Conservation (phyloP, 2,888 invertebrate genomes). For the Ennomos fuscantarius region DNA sequence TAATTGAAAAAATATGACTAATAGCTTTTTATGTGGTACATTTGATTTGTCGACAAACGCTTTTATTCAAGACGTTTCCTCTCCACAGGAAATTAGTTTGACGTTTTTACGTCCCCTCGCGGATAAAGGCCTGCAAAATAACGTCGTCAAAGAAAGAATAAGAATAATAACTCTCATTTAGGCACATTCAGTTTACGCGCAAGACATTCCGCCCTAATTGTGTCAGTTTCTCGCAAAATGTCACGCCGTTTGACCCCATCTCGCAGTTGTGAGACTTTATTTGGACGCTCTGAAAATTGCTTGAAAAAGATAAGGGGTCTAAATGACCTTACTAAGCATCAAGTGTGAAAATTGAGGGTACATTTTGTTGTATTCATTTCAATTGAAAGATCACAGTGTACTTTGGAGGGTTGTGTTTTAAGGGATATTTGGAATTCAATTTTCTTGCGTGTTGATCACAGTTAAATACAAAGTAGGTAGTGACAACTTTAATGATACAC, state of each 20-base stretch:
- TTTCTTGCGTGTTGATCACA: too few species aligned
- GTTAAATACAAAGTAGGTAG: too few species aligned
- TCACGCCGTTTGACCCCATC: slow-evolving; percentile 41
- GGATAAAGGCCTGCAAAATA: slow-evolving; percentile 40
- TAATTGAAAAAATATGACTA: too few species aligned
- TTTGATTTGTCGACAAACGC: slow-evolving; percentile 10
- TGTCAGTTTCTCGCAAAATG: slow-evolving; percentile 37
- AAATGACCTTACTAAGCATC: slow-evolving; percentile 24
- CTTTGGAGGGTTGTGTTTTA: neutral
- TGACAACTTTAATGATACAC: too few species aligned
- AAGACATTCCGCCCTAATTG: slow-evolving; percentile 41
- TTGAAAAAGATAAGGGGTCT: slow-evolving; percentile 26
- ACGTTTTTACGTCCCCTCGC: slow-evolving; percentile 35
- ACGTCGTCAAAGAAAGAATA: slow-evolving; percentile 42
- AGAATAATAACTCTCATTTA: slow-evolving; percentile 44
- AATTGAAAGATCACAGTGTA: neutral
- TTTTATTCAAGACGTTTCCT: slow-evolving; percentile 6
- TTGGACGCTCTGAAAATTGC: slow-evolving; percentile 32
- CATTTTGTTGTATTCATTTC: slow-evolving; percentile 15
- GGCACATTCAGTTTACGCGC: slow-evolving; percentile 44
- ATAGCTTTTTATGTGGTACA: neutral
- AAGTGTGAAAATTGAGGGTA: slow-evolving; percentile 19
- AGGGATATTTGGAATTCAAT: too few species aligned
- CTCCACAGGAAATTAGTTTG: slow-evolving; percentile 37
- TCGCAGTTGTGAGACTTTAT: slow-evolving; percentile 40